Percentiles rank a stretch among this genome's conserved stretches.
Conservation (phyloP, 2,888 invertebrate genomes). For the Drosophila cognata region DNA sequence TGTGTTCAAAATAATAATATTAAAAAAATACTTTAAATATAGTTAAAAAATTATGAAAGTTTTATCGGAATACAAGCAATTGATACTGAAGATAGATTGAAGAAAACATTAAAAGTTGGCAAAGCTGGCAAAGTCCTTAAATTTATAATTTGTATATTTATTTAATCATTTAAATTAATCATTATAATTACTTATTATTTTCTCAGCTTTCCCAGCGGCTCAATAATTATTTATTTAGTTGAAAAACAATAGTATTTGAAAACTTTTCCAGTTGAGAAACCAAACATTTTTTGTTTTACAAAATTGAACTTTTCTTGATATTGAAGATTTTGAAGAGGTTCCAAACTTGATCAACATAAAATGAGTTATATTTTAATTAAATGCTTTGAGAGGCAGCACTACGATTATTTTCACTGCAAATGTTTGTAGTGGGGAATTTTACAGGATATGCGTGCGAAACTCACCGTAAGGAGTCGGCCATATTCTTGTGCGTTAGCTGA, state of each 20-base stretch:
- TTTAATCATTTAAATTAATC: too few species aligned
- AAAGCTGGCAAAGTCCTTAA: neutral
- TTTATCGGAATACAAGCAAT: neutral
- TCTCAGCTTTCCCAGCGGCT: too few species aligned
- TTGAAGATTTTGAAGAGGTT: neutral
- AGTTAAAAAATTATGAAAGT: neutral
- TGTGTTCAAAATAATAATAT: neutral
- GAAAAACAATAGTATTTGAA: neutral
- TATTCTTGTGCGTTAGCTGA: conserved; percentile 81
- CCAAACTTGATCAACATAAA: neutral
- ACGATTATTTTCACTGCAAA: neutral
- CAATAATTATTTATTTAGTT: neutral
- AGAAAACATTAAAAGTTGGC: neutral
- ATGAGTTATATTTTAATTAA: neutral
- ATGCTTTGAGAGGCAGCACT: neutral
- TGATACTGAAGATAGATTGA: neutral
- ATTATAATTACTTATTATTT: neutral
- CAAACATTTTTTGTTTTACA: neutral
- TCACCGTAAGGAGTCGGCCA: conserved; percentile 81
- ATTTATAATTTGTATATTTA: too few species aligned
- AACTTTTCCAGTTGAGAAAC: neutral
- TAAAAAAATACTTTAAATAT: neutral
- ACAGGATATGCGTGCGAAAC: neutral
- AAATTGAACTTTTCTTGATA: neutral
- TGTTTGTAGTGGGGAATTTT: neutral